A percentile compares a stretch with the other conserved stretches of the same genome.
phyloP scores from a whole-genome alignment of 2,888 invertebrate genomes.

The Machimus atricapillus region DNA sequence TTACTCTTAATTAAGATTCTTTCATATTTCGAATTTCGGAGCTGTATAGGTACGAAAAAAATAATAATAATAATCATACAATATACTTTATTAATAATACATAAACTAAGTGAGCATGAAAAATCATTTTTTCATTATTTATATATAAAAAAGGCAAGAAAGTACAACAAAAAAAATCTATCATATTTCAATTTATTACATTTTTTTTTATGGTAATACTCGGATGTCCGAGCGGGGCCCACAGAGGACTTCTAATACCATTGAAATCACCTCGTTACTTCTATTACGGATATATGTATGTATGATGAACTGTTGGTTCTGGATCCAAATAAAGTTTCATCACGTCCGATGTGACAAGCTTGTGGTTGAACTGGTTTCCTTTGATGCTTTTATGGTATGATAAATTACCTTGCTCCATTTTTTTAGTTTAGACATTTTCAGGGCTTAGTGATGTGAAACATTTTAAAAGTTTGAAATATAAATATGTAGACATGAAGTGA shows the following conservation, averaged over 20 bases:
- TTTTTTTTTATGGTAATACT: no score
- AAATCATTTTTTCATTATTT: no score
- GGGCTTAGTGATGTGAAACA: not conserved
- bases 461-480: not conserved
- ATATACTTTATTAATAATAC: no score
- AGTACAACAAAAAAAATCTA: not conserved
- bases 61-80: no score
- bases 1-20: no score
- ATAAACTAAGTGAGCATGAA: no score
- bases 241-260: not conserved
- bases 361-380: not conserved
- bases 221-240: no score
- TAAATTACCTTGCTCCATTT: not conserved
- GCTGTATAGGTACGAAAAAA: no score
- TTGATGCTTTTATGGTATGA: not conserved
- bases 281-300: not conserved
- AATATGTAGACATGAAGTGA: not conserved
- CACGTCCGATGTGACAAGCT: not conserved
- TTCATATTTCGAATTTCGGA: no score
- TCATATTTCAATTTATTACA: not conserved
- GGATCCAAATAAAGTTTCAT: not conserved
- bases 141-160: not conserved
- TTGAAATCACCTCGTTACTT: not conserved
- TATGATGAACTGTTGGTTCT: not conserved
- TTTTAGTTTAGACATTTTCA: not conserved